Conservation (phyloP, 1,140 invertebrate species). For the Stegodyphus dumicola region DNA sequence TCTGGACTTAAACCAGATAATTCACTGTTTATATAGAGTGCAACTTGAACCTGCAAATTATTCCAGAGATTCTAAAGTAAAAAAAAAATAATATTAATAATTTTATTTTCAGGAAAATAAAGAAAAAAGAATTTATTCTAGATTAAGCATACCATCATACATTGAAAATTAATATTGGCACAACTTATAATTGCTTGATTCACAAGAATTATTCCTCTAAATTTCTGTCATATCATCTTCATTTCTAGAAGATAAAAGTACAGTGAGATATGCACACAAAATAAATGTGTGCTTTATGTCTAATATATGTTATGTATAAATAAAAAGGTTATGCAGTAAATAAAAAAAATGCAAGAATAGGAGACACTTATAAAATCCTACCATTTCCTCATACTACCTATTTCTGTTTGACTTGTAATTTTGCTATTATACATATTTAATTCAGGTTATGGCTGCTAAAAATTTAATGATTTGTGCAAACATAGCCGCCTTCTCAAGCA, state of each 20-base stretch:
- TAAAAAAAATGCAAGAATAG: too few relatives aligned
- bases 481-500: too few relatives aligned
- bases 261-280: neutral
- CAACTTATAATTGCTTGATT: conserved; percentile 92
- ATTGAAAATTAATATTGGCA: conserved; percentile 77
- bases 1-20: conserved; percentile 92
- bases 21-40: conserved; percentile 97
- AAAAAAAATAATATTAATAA: neutral
- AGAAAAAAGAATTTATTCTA: neutral
- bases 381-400: too few relatives aligned
- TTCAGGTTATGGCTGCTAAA: too few relatives aligned
- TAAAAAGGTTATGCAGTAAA: too few relatives aligned
- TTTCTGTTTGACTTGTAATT: too few relatives aligned
- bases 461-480: too few relatives aligned
- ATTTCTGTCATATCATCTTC: conserved; percentile 99
- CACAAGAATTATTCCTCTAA: conserved; percentile 95
- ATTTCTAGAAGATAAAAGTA: conserved; percentile 75
- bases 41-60: conserved; percentile 93
- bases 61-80: conserved; percentile 91
- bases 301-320: too few relatives aligned
- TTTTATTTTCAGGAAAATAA: neutral
- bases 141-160: conserved; percentile 11
- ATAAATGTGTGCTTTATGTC: neutral
- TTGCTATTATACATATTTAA: too few relatives aligned
- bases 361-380: too few relatives aligned